phyloP scores from a whole-genome alignment of 2,113 vertebrate species.

The Micromys minutus region DNA sequence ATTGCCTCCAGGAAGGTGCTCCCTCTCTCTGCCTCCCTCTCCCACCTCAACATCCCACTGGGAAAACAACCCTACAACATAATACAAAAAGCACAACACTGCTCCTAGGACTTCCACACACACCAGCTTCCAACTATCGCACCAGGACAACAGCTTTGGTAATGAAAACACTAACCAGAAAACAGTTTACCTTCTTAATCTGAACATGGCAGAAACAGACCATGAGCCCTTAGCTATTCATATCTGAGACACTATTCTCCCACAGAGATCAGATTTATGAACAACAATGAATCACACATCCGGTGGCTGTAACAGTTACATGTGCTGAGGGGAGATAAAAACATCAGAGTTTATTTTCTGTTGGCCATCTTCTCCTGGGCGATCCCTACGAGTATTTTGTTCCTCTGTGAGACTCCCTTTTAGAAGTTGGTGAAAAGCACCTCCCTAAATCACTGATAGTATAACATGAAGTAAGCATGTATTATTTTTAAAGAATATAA shows the following conservation, averaged over 20 bases:
- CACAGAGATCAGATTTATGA: neutral
- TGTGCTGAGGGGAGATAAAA: neutral
- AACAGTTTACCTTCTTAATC: neutral
- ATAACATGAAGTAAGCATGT: neutral
- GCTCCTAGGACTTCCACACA: neutral
- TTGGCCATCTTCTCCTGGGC: neutral
- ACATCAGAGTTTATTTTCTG: neutral
- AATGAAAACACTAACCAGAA: neutral
- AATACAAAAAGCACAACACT: neutral
- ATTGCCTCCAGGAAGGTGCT: too few species aligned
- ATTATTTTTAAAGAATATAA: neutral
- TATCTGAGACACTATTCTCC: neutral
- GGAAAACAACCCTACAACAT: too few species aligned
- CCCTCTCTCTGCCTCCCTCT: too few species aligned
- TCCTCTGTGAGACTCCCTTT: neutral
- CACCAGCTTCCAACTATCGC: neutral
- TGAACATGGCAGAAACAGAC: neutral
- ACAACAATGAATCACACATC: neutral
- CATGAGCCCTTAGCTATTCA: neutral
- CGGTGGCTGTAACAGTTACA: neutral
- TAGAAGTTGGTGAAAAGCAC: neutral
- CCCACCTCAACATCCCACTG: too few species aligned
- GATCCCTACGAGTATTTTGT: too few species aligned
- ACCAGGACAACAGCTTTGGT: neutral
- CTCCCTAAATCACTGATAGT: neutral